These are phyloP conservation scores for Sandelia bainsii DNA, from an alignment of 2,797 vertebrate genomes.

Conservation along the genomic window DNA sequence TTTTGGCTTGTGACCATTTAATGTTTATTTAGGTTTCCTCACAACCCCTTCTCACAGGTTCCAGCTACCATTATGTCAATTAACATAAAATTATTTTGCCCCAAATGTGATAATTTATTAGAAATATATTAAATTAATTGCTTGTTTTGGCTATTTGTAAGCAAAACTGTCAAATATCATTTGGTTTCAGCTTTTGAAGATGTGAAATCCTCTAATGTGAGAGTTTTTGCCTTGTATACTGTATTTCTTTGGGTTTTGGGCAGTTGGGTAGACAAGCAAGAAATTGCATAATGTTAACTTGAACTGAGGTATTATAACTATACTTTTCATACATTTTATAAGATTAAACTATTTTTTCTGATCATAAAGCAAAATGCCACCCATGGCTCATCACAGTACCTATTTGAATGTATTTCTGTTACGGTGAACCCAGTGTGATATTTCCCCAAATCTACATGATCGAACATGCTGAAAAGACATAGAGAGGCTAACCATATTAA, in stretches of 20 bases:
- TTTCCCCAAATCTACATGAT: constrained; percentile 31
- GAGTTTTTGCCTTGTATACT: not conserved
- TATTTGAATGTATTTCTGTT: constrained; percentile 27
- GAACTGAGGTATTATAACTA: not conserved
- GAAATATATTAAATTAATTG: not conserved
- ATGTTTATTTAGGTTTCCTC: not conserved
- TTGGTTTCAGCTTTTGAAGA: not conserved
- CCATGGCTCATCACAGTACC: not conserved
- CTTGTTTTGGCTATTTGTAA: not conserved
- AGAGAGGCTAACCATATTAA: constrained; percentile 55
- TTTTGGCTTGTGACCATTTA: not conserved
- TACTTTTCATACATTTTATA: not conserved
- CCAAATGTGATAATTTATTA: not conserved
- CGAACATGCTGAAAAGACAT: constrained; percentile 30
- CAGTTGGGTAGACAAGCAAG: not conserved
- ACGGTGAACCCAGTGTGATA: constrained; percentile 1
- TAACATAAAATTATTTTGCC: not conserved
- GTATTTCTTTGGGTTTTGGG: not conserved
- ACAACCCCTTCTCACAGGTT: not conserved
- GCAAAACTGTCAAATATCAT: not conserved
- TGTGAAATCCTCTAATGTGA: not conserved
- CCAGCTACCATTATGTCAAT: not conserved
- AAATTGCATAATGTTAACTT: not conserved
- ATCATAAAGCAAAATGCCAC: not conserved
- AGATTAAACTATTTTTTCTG: not conserved